Base-by-base conservation (phyloP, 1,140 invertebrate genomes). In the Drosophila navojoa region DNA sequence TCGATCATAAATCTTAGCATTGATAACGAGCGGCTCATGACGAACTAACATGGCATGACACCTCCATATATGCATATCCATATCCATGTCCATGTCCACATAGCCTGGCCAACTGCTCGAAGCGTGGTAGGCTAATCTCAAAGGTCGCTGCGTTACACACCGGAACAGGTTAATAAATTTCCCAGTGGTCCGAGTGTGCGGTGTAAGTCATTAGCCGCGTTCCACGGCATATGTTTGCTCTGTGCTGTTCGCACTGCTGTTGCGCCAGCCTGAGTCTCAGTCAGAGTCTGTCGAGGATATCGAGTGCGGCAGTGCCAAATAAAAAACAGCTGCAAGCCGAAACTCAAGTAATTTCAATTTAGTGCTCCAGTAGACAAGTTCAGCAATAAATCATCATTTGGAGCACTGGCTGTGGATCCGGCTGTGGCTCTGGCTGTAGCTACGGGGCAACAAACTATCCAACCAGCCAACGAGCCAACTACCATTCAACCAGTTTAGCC, bases 101-200 rank as follows among this genome's bases (percentile, higher is more conserved):
- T 19, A 5, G 19, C 13, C 25, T 49, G 61, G 50, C 54, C 62
- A 62, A 54, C n/a, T 47, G 22, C 15, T 55, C 49, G 7, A 58
- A 68, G 76, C 80, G 66, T 77, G 77, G 73, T 32, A 25, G 44
- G n/a, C 62, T 66, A 71, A 79, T 82, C 80, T 68, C 71, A 58
- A 78, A 84, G 77, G 45, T 74, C 63, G 79, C 47, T n/a, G 66
- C 54, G 77, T 54, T 58, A 67, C 80, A 68, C 79, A 89, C 84
- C 84, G 84, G 84, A 89, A 89, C 84, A 87, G 77, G 84, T 89
- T 87, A 55, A 89, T 87, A 87, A 87, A 87, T 89, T 84, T 77
- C 84, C 84, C 79, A 80, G 47, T 32, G 76, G 78, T 44, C 71
- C 72, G 32, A 11, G 54, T 22, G 35, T 38, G 35, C 63, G 44